Evolutionary conservation across 2,797 vertebrate genomes (phyloP).

Genomic region (Lagorchestes hirsutus): DNA sequence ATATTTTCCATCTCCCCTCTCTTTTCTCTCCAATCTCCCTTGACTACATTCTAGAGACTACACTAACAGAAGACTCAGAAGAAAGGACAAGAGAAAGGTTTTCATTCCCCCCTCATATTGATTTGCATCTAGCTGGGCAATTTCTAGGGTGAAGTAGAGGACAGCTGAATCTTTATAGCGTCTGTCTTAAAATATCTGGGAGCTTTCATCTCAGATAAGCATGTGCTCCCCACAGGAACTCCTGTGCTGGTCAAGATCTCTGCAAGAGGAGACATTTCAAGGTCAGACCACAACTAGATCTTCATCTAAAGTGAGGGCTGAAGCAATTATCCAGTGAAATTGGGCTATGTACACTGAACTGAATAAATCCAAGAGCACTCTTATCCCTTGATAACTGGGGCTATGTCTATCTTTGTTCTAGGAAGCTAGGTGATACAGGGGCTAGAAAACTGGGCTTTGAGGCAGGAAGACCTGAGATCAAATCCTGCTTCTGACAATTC

Average conservation of each 20-base stretch:
- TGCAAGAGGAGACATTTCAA: neutral
- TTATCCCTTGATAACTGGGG: neutral
- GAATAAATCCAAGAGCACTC: constrained; percentile 1
- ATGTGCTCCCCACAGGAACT: neutral
- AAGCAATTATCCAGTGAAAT: neutral
- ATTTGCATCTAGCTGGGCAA: neutral
- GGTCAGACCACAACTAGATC: neutral
- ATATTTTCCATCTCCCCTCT: neutral
- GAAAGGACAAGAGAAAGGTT: neutral
- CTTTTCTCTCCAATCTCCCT: neutral
- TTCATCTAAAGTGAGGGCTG: neutral
- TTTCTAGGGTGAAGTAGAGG: neutral
- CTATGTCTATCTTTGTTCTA: neutral
- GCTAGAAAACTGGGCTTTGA: neutral
- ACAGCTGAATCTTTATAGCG: neutral
- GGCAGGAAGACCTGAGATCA: neutral
- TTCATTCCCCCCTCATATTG: neutral
- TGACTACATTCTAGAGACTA: neutral
- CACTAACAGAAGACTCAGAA: neutral
- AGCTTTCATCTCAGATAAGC: neutral
- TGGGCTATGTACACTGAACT: neutral
- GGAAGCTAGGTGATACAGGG: neutral
- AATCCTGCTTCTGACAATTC: neutral
- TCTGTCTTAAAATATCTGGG: constrained; percentile 7
- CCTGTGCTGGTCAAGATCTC: neutral